phyloP scores from a whole-genome alignment of 2,113 vertebrate species.

The Strigops habroptila region DNA sequence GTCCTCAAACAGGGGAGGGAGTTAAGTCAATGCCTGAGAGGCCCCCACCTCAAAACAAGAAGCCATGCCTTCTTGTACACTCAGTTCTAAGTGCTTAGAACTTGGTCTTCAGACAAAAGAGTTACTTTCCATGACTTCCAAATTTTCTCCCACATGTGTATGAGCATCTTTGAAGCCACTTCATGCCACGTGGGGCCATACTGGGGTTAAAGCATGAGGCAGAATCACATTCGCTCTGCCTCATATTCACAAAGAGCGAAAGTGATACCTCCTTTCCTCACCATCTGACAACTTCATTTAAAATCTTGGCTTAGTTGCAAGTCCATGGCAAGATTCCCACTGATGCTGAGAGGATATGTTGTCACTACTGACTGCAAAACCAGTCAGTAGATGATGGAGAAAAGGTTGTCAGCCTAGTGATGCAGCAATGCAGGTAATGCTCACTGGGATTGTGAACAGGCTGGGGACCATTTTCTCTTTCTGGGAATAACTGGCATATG shows the following conservation, averaged over 20 bases:
- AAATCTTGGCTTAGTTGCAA: constrained; percentile 21
- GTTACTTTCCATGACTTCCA: not conserved
- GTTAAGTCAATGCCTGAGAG: not conserved
- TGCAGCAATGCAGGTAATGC: not conserved
- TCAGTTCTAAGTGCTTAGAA: not conserved
- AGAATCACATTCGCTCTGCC: not conserved
- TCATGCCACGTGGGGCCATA: accelerated
- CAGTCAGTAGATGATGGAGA: not conserved
- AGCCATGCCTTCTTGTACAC: not conserved
- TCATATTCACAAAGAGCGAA: not conserved
- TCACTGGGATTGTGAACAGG: not conserved
- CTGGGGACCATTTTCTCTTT: not conserved
- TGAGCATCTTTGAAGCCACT: not conserved
- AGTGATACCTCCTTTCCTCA: not conserved
- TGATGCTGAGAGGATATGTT: not conserved
- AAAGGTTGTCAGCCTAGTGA: not conserved
- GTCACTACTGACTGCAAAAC: not conserved
- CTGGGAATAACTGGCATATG: not conserved
- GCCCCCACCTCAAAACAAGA: not conserved
- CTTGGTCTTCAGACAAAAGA: not conserved
- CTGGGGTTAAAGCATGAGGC: accelerated
- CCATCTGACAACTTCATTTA: constrained; percentile 11
- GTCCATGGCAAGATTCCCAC: constrained; percentile 11
- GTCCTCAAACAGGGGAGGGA: not conserved
- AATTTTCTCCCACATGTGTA: accelerated